phyloP scores from a whole-genome alignment of 2,113 vertebrate genomes.

The Lepisosteus oculatus region DNA sequence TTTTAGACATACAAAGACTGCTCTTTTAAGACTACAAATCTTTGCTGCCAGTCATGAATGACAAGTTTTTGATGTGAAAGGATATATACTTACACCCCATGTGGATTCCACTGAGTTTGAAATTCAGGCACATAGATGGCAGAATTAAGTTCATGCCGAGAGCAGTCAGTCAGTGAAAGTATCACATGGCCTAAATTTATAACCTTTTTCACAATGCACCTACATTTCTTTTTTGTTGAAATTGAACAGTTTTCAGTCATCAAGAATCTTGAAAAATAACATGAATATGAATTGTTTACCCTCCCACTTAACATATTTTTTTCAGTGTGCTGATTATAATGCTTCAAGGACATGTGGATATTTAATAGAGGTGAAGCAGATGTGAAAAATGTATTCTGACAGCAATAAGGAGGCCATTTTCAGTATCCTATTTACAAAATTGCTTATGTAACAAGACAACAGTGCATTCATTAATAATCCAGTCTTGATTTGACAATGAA shows the following conservation, averaged over 20 bases:
- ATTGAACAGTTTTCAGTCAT: neutral
- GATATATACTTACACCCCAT: slow-evolving; percentile 11
- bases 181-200: neutral
- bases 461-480: neutral
- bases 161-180: slow-evolving; percentile 3
- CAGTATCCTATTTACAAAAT: neutral
- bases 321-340: neutral
- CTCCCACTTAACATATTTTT: neutral
- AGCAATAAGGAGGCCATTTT: slow-evolving; percentile 1
- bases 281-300: neutral
- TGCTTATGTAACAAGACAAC: neutral
- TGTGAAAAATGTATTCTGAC: slow-evolving; percentile 4
- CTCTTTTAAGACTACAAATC: neutral
- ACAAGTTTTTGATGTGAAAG: slow-evolving; percentile 4
- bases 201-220: neutral
- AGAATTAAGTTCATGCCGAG: neutral
- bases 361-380: neutral
- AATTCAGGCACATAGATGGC: neutral
- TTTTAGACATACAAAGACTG: neutral
- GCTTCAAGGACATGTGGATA: slow-evolving; percentile 4
- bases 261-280: neutral
- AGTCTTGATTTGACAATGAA: neutral
- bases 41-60: slow-evolving; percentile 6
- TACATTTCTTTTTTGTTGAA: neutral
- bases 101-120: slow-evolving; percentile 1